Base-by-base conservation (phyloP, 2,113 vertebrate genomes). In the Ahaetulla prasina region DNA sequence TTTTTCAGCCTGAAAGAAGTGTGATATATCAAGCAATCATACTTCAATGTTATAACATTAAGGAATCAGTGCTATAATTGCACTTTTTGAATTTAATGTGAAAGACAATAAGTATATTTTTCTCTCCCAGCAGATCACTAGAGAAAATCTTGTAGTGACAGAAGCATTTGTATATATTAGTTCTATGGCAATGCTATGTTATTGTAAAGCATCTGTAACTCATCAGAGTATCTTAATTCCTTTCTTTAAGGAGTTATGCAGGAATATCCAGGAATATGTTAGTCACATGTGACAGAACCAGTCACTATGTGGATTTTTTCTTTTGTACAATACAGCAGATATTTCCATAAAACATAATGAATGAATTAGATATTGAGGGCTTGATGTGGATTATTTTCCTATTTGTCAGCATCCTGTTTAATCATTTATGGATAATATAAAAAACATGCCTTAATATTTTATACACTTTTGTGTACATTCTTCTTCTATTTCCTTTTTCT, bases 11-110 rank as follows among this genome's bases (percentile, higher is more conserved):
- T 68, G 90, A 68, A 95, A 95, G 8, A 96, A 95, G 57, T 0
- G 0, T 85, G 94, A 89, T 35, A 53, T 60, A 92, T 93, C 93
- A 92, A 54, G 90, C 0, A 22, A 20, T 92, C 30, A 2, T 18
- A 85, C 93, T 94, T 50, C 85, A 92, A 45, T 22, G 20, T 35
- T 16, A 89, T 89, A 94, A 55, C 63, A 57, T 47, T 43, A 52
- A 39, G 47, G n/a, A 94, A 94, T 94, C 87, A 93, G 68, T 91
- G 92, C 92, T 93, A 85, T 84, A 89, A 90, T 30, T 95, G 94
- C 94, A 95, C 45, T 86, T 90, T 93, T 92, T 68, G 55, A 94
- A 92, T 93, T 87, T 92, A 91, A 84, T 18, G 23, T 39, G 18
- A 93, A 80, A 9, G 39, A 3, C 35, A 49, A 49, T 54, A 52